phyloP scores from a whole-genome alignment of 1,140 invertebrate genomes.

The Solen grandis region DNA sequence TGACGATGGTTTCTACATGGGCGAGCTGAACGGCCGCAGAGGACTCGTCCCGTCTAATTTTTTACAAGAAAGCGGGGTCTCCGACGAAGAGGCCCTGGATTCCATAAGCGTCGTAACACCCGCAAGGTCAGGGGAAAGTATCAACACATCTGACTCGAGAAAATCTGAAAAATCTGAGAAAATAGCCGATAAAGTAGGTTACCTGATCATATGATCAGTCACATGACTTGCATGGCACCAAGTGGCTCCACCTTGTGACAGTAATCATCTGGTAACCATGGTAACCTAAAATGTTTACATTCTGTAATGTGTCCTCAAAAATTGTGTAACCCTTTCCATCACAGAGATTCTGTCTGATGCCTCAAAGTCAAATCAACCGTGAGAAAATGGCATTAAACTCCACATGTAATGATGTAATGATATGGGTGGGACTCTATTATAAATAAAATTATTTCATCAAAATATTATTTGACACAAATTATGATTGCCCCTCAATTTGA shows the following conservation, averaged over 20 bases:
- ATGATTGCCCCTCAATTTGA: no score
- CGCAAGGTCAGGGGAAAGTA: slow-evolving; percentile 74
- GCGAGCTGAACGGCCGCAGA: slow-evolving; percentile 95
- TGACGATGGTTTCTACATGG: slow-evolving; percentile 98
- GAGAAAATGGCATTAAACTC: no score
- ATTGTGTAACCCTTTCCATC: no score
- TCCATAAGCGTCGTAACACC: slow-evolving; percentile 73
- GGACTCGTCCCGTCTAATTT: slow-evolving; percentile 99
- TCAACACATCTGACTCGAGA: slow-evolving; percentile 64
- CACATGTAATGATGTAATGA: no score
- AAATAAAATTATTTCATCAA: no score
- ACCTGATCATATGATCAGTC: slow-evolving; percentile 51
- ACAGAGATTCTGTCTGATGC: no score
- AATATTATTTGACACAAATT: no score
- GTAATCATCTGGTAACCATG: slow-evolving; percentile 31
- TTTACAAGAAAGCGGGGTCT: slow-evolving; percentile 69
- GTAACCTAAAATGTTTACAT: slow-evolving; percentile 3
- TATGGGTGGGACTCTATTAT: no score
- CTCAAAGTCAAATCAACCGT: no score
- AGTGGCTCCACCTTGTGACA: slow-evolving; percentile 49
- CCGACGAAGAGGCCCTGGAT: slow-evolving; percentile 74
- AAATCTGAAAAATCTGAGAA: slow-evolving; percentile 63
- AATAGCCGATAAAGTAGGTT: slow-evolving; percentile 68
- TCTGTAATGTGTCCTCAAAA: no score
- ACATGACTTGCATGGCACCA: slow-evolving; percentile 56